These are phyloP conservation scores for Pocillopora damicornis DNA, from an alignment of 64 coral and sea anemone species.

Conservation along the genomic window DNA sequence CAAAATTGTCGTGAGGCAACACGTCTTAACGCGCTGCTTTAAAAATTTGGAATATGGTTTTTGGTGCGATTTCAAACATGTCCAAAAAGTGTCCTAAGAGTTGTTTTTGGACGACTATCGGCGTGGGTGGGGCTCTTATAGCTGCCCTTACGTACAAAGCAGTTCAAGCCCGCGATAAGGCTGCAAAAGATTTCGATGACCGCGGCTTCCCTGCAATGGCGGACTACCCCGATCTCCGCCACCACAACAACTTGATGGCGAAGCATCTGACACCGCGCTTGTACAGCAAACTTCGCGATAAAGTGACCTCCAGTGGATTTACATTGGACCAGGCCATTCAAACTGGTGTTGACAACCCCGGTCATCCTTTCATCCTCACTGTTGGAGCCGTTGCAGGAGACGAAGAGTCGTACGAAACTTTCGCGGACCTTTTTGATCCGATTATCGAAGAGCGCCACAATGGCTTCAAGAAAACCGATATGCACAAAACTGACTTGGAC, in stretches of 20 bases:
- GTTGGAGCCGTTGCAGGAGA: constrained; percentile 89
- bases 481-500: constrained; percentile 86
- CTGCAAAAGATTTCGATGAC: constrained; percentile 18
- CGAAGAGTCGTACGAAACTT: constrained; percentile 94
- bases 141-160: constrained; percentile 22
- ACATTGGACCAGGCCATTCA: constrained; percentile 85
- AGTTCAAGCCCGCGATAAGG: constrained; percentile 43
- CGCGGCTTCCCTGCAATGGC: constrained; percentile 74
- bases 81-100: constrained; percentile 1
- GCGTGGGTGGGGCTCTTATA: constrained; percentile 47
- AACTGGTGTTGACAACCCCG: constrained; percentile 94
- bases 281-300: constrained; percentile 83
- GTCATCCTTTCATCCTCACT: constrained; percentile 86
- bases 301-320: constrained; percentile 63
- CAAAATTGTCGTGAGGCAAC: neutral
- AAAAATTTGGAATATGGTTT: constrained; percentile 48
- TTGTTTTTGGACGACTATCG: constrained; percentile 28
- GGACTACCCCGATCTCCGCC: constrained; percentile 80
- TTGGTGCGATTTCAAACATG: constrained; percentile 61
- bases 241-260: constrained; percentile 90
- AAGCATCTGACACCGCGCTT: constrained; percentile 84
- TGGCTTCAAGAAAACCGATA: constrained; percentile 73
- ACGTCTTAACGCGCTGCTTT: neutral
- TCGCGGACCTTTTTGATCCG: constrained; percentile 89
- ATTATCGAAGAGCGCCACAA: constrained; percentile 92